Percentiles rank a stretch among this genome's conserved stretches.
These are phyloP conservation scores for Acronicta alni DNA, from an alignment of 2,888 invertebrate species.

Conservation along the genomic window DNA sequence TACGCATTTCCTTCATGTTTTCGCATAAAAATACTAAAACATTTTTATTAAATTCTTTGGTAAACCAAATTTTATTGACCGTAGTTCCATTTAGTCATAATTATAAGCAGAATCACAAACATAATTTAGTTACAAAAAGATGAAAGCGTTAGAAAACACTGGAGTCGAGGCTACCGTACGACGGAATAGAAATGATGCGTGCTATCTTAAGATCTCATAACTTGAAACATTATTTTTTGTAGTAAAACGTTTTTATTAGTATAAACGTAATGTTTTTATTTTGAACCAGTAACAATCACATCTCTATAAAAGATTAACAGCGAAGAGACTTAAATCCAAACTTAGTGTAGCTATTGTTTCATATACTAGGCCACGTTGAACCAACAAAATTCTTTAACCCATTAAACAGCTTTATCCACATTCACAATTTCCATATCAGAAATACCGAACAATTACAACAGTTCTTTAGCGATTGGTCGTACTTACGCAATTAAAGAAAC, in stretches of 20 bases:
- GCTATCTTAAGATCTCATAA: constrained; percentile 41
- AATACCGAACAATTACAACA: constrained; percentile 40
- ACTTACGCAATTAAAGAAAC: constrained; percentile 47
- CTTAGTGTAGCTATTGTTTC: constrained; percentile 4
- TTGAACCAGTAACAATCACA: constrained; percentile 12
- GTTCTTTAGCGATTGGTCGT: constrained; percentile 41
- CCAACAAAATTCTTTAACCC: not conserved
- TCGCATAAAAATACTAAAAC: constrained; percentile 1
- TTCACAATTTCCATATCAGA: constrained; percentile 14
- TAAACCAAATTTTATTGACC: constrained; percentile 15
- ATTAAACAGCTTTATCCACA: constrained; percentile 8
- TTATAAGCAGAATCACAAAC: constrained; percentile 20
- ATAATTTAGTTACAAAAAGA: constrained; percentile 32
- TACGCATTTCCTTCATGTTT: constrained; percentile 4
- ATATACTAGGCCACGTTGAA: not conserved
- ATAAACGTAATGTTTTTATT: constrained; percentile 33
- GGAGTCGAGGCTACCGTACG: constrained; percentile 14
- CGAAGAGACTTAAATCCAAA: constrained; percentile 10
- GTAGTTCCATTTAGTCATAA: constrained; percentile 35
- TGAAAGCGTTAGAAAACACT: constrained; percentile 41
- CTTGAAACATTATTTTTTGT: constrained; percentile 27
- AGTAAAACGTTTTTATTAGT: not conserved
- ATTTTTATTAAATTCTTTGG: constrained; percentile 7
- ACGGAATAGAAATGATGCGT: constrained; percentile 44
- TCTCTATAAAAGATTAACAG: constrained; percentile 1